Conservation (phyloP, 2,113 vertebrate genomes). For the Morone saxatilis region DNA sequence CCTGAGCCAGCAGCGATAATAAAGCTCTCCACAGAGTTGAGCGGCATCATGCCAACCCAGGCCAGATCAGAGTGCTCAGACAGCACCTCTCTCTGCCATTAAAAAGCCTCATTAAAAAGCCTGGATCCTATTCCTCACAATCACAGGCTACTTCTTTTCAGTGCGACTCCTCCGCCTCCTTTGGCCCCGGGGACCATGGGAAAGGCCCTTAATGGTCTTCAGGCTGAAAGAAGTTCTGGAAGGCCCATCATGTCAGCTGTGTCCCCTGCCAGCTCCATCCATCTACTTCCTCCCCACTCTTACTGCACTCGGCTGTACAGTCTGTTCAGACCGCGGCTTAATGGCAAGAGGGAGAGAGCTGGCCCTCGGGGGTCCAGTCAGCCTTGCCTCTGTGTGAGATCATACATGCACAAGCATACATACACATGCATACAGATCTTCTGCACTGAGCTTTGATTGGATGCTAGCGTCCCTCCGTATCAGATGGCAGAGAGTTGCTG, state of each 20-base stretch:
- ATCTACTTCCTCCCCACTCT: slow-evolving; percentile 41
- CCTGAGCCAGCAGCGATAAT: slow-evolving; percentile 58
- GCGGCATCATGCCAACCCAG: slow-evolving; percentile 46
- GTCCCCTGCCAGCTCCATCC: slow-evolving; percentile 60
- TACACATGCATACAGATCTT: background rate
- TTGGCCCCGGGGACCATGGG: slow-evolving; percentile 66
- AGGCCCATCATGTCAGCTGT: slow-evolving; percentile 62
- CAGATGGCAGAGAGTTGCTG: slow-evolving; percentile 28
- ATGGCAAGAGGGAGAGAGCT: slow-evolving; percentile 24
- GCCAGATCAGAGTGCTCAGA: slow-evolving; percentile 58
- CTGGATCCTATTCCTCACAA: slow-evolving; percentile 43
- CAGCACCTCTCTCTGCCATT: slow-evolving; percentile 64
- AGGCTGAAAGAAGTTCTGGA: slow-evolving; percentile 63
- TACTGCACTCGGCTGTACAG: slow-evolving; percentile 9
- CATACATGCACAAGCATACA: slow-evolving; percentile 16
- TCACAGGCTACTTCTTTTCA: slow-evolving; percentile 67
- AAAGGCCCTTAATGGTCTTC: slow-evolving; percentile 69
- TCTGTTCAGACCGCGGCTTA: slow-evolving; percentile 22
- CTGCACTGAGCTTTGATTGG: slow-evolving; percentile 17
- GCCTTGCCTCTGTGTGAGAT: slow-evolving; percentile 43
- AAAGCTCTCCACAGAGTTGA: slow-evolving; percentile 56
- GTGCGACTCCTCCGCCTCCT: slow-evolving; percentile 42
- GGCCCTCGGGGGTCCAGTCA: slow-evolving; percentile 27
- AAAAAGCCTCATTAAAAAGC: slow-evolving; percentile 74
- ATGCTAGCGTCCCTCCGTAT: slow-evolving; percentile 28